Evolutionary conservation across 2,797 vertebrate genomes (phyloP), one percentile per base, ranked within the genome.

Genomic region (Triplophysa bombifrons): DNA sequence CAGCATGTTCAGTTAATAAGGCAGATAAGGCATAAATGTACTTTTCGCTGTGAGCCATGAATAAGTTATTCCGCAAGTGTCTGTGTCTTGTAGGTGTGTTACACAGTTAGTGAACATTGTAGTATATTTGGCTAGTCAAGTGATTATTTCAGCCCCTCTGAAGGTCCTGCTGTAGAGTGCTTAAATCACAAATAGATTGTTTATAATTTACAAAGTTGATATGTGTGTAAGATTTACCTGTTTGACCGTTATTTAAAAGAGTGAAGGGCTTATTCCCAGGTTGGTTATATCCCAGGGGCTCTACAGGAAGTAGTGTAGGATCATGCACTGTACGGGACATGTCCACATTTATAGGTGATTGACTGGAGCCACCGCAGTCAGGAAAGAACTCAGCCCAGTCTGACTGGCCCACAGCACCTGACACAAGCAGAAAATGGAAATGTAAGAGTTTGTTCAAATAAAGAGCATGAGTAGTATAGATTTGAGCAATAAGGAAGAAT

Each of bases 181-280:
- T 11, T 41, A 41, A 41, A 41, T 41, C 38, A 41, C 3, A 41
- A 41, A 41, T 30, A 13, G 16, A n/a, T 34, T 41, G 27, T 41
- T 19, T 30, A 38, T 38, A 38, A 6, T 80, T 19, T 56, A 64
- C 10, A 16, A 20, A 58, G 12, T 27, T 13, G 22, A 17, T 4
- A 48, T 41, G 76, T 63, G 48, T 12, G 63, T 63, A 1, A 73
- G 60, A 67, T 84, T 92, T 93, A 97, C 97, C 96, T 85, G 96
- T 95, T 87, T 98, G 97, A 14, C 96, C 96, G 0, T 95, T 96
- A 73, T 98, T 97, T 82, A 74, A 85, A 6, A 98, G 90, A 2
- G 80, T 87, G 86, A 96, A 93, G 27, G 87, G 83, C 0, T 76
- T 80, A 1, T 86, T 82, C 9, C 86, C 90, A 0, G 92, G 91